Base-by-base conservation (phyloP, 1,140 invertebrate species). In the Zophobas morio region DNA sequence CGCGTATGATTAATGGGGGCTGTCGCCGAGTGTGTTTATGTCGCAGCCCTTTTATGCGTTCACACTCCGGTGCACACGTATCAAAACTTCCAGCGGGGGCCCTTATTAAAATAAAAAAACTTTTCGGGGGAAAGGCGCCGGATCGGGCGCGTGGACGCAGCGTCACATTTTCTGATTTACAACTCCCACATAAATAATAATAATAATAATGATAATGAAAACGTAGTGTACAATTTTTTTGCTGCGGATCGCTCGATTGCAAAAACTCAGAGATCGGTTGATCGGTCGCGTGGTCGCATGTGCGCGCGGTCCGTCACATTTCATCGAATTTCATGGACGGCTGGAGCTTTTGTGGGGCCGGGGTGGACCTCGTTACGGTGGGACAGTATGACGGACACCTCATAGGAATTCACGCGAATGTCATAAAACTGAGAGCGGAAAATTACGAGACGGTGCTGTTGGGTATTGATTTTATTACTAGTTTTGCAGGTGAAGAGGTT, bases 311-410 rank as follows among this genome's bases (percentile, higher is more conserved):
- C 80, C 83, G 84, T 85, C 84, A 84, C 84, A 86, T 86, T 86
- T 86, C 84, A 86, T 86, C 84, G 84, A 85, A 86, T 86, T 86
- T 85, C 83, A 85, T 82, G 83, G 80, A 74, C 82, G 78, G 80
- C 47, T 81, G 79, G 70, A 35, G 74, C 82, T 79, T 85, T 85
- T 85, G 84, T 85, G 76, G 35, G 46, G 47, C 72, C 53, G 37
- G 74, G 77, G 75, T 42, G 60, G 60, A 66, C 60, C 60, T 66
- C 20, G 60, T 66, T 66, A 66, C 39, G 20, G 32, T 63, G 57
- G 57, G 3, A 4, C n/a, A 2, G 6, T 20, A 0, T 51, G 4
- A 51, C 49, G 49, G 32, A 54, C 20, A 20, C 20, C 20, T 20
- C 20, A 20, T 20, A 20, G 20, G 20, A 20, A 20, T 20, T 20